Evolutionary conservation across 2,797 vertebrate genomes (phyloP).

Genomic region (Schizopygopsis pylzovi): DNA sequence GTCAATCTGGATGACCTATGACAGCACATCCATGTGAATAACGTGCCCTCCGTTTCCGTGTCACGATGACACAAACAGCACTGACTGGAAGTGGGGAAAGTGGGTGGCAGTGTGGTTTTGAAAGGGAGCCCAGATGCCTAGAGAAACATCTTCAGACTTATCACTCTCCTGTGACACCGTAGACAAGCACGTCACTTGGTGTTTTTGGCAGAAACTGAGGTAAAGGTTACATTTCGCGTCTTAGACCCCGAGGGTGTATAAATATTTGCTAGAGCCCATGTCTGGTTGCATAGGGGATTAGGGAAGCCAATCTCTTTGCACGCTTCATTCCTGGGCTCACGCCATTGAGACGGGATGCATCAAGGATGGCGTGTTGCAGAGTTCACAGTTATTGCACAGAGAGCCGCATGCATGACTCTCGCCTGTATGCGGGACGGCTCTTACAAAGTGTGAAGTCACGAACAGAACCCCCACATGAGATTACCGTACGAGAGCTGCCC

Average conservation of each 20-base stretch:
- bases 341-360: slow-evolving; percentile 51
- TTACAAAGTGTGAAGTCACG: slow-evolving; percentile 66
- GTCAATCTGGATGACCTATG: neutral
- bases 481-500: neutral
- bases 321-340: slow-evolving; percentile 43
- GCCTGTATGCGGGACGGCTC: slow-evolving; percentile 20
- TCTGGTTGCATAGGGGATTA: slow-evolving; percentile 61
- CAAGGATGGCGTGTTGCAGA: slow-evolving; percentile 60
- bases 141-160: slow-evolving; percentile 23
- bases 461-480: slow-evolving; percentile 72
- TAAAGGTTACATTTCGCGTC: slow-evolving; percentile 45
- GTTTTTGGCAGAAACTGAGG: slow-evolving; percentile 47
- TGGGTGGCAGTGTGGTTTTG: slow-evolving; percentile 14
- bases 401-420: slow-evolving; percentile 54
- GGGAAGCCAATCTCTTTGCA: slow-evolving; percentile 27
- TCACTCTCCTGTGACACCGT: slow-evolving; percentile 31
- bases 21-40: slow-evolving; percentile 1
- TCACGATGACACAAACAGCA: slow-evolving; percentile 7
- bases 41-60: neutral
- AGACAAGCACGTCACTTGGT: slow-evolving; percentile 37
- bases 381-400: slow-evolving; percentile 60
- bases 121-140: neutral
- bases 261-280: slow-evolving; percentile 55
- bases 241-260: slow-evolving; percentile 39
- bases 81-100: neutral